These are phyloP conservation scores for Coracopsis vasa DNA, from an alignment of 2,113 vertebrate species.

Conservation along the genomic window DNA sequence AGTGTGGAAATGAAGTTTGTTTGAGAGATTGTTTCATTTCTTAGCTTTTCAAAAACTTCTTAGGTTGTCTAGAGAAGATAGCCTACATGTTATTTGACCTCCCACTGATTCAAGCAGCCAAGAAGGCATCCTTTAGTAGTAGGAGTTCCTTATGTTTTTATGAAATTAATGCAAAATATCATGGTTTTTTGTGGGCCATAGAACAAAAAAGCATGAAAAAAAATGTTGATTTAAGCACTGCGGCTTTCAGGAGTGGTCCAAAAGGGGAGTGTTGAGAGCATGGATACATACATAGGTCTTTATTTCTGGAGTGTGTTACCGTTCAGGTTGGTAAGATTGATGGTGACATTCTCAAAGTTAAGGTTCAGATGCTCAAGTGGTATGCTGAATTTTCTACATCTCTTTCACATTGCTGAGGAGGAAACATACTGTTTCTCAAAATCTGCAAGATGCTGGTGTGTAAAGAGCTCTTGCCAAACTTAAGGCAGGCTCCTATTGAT, in stretches of 20 bases:
- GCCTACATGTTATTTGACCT: neutral
- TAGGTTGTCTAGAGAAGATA: neutral
- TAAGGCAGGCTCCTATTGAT: neutral
- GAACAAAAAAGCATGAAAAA: neutral
- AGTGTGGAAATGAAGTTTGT: neutral
- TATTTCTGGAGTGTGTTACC: neutral
- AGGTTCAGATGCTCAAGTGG: neutral
- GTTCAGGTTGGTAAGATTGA: neutral
- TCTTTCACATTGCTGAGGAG: neutral
- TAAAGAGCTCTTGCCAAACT: neutral
- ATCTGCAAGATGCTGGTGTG: neutral
- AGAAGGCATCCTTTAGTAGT: neutral
- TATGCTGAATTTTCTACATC: neutral
- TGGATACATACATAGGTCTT: accelerated
- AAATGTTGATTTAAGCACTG: neutral
- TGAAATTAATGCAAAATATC: neutral
- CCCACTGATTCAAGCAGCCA: neutral
- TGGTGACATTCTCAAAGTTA: neutral
- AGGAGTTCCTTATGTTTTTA: neutral
- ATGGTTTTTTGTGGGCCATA: neutral
- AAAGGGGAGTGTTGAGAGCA: neutral
- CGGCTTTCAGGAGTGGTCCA: neutral
- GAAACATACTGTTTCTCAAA: neutral
- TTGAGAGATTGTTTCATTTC: neutral
- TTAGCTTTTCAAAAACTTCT: neutral